phyloP scores from a whole-genome alignment of 2,113 vertebrate genomes.

The Oreochromis niloticus region DNA sequence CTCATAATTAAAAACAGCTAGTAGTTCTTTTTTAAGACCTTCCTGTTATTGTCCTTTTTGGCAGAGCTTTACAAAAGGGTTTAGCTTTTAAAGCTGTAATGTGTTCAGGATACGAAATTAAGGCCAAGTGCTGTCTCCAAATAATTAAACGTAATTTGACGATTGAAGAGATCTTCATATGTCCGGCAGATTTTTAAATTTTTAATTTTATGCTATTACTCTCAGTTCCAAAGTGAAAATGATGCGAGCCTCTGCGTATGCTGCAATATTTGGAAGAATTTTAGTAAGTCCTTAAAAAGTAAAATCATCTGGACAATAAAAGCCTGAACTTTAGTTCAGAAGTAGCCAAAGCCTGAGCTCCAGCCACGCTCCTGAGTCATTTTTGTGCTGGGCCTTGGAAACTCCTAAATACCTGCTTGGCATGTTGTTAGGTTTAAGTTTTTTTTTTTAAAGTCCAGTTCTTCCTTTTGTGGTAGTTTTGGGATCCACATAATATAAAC shows the following conservation, averaged over 20 bases:
- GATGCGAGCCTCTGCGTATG: background rate
- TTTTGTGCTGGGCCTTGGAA: background rate
- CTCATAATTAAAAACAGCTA: slow-evolving; percentile 1
- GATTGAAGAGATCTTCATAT: background rate
- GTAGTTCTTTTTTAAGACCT: background rate
- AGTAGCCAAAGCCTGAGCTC: background rate
- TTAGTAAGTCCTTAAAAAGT: background rate
- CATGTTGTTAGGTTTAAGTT: background rate
- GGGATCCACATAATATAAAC: background rate
- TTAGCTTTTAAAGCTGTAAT: background rate
- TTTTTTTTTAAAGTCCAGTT: background rate
- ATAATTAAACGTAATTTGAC: background rate
- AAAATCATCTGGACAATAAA: background rate
- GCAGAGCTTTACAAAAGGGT: background rate
- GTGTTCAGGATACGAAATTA: background rate
- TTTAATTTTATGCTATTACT: background rate
- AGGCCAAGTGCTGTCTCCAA: background rate
- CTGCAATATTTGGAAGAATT: background rate
- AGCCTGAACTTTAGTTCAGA: background rate
- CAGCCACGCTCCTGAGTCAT: background rate
- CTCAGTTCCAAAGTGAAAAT: background rate
- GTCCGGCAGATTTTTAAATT: background rate
- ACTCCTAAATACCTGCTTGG: background rate
- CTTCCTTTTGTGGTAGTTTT: slow-evolving; percentile 2
- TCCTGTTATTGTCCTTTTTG: background rate